A percentile compares a stretch with the other conserved stretches of the same genome.
Conservation (phyloP, 92 coral and sea anemone genomes). For the Porites rus region DNA sequence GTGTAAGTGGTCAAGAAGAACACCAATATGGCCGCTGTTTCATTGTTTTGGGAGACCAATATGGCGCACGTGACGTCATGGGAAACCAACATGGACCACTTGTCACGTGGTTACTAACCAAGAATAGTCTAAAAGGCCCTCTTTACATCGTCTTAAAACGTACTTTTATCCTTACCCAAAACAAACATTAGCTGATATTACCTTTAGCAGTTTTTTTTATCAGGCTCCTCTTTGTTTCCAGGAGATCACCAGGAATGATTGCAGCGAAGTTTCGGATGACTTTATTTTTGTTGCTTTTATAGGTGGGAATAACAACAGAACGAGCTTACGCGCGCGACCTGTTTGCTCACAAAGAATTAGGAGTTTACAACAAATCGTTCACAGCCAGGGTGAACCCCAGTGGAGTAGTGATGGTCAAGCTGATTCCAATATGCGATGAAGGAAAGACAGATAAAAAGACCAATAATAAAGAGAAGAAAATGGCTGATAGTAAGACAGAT, state of each 20-base stretch:
- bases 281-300: neutral
- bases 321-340: constrained; percentile 71
- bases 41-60: no score
- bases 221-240: neutral
- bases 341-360: constrained; percentile 74
- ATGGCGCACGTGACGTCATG: no score
- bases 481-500: neutral
- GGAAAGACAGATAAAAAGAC: neutral
- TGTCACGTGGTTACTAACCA: no score
- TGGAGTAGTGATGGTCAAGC: constrained; percentile 87
- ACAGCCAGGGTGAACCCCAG: constrained; percentile 87
- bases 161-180: no score
- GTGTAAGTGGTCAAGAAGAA: no score
- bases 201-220: no score
- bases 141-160: no score
- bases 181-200: no score
- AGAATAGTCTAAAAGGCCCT: no score
- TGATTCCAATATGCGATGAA: constrained; percentile 43
- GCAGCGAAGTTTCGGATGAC: neutral
- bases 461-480: neutral
- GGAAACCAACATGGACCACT: no score
- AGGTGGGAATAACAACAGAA: constrained; percentile 78
- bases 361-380: constrained; percentile 61
- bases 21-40: no score
- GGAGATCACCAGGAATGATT: neutral